phyloP scores from a whole-genome alignment of 2,888 invertebrate species.

The Ochlodes sylvanus region DNA sequence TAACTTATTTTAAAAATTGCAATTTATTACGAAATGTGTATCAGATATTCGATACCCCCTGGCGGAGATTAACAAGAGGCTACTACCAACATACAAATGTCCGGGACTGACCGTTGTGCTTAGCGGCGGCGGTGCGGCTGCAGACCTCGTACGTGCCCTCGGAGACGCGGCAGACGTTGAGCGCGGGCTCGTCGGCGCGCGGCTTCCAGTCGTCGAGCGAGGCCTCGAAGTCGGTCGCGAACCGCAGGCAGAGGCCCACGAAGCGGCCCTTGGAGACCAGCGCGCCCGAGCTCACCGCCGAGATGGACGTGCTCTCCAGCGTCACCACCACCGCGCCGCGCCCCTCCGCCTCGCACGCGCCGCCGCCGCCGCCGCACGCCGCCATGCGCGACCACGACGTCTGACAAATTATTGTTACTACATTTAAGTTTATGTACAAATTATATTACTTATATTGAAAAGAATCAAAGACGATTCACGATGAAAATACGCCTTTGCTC shows the following conservation, averaged over 20 bases:
- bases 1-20: no score
- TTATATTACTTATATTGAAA: no score
- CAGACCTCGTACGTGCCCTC: constrained; percentile 99
- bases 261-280: constrained; percentile 97
- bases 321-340: constrained; percentile 98
- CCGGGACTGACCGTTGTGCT: constrained; percentile 87
- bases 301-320: constrained; percentile 97
- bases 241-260: constrained; percentile 95
- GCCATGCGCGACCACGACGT: constrained; percentile 83
- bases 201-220: constrained; percentile 99
- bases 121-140: constrained; percentile 95
- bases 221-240: constrained; percentile 98
- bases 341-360: constrained; percentile 89
- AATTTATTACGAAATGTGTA: no score
- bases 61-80: no score
- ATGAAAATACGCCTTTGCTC: no score
- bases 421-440: no score
- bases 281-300: constrained; percentile 97
- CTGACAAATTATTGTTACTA: constrained; percentile 45
- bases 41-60: no score
- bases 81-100: no score
- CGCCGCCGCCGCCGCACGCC: constrained; percentile 88
- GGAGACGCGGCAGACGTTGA: constrained; percentile 98
- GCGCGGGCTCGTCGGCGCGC: constrained; percentile 90
- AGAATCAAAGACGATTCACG: no score